These are phyloP conservation scores for human (Homo sapiens) DNA, from an alignment of 2,113 vertebrate species.

Conservation along the genomic window GRCh38 chr7:70111501-70112000, in stretches of 20 bases:
- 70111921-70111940: background rate
- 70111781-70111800: background rate
- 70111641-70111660: background rate
- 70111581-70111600: background rate
- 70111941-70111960: background rate
- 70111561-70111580: background rate
- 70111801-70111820: background rate
- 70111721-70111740: background rate
- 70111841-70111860: background rate
- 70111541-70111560: background rate
- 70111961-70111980: background rate
- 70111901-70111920: background rate
- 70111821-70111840: background rate
- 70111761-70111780: background rate
- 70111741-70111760: background rate
- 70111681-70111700: background rate
- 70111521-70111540: background rate
- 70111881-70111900: background rate
- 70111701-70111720: background rate
- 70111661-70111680: background rate
- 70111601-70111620: background rate
- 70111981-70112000: background rate
- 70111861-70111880: background rate
- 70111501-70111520: background rate
- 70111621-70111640: background rate